Base-by-base conservation (phyloP, 2,113 vertebrate genomes). In the Sebastes fasciatus region DNA sequence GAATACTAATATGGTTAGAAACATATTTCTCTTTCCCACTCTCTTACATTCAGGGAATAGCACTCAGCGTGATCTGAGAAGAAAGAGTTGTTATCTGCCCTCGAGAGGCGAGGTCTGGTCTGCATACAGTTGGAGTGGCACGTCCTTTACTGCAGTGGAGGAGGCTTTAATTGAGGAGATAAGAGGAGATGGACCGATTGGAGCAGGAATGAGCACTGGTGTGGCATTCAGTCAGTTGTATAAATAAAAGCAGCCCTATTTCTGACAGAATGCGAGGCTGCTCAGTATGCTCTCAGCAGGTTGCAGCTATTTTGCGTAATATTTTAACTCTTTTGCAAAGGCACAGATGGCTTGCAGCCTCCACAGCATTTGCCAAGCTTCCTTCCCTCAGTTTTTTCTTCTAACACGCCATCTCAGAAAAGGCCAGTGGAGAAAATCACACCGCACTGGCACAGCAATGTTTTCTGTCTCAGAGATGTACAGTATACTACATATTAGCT, bases 91-190 rank as follows among this genome's bases (percentile, higher is more conserved):
- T 88, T 84, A 82, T 91, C 79, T 60, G 1, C 79, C 60, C 84
- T 87, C 75, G 58, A 76, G 79, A 90, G 82, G 74, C 76, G 13
- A 75, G 79, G 57, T 65, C 73, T 80, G 64, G 68, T 60, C 64
- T 61, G 74, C 82, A 45, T 58, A 52, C 79, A 71, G 58, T 58
- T 84, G 48, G 64, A 86, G 73, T 73, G 72, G 86, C 85, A 91
- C 49, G 76, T 89, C 86, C 84, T 88, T 85, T 66, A 19, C 83
- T 76, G 70, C 83, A 66, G 34, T 61, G 8, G 77, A 83, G 46
- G 73, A 85, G 49, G 78, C 81, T 86, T 90, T 91, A 91, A 93
- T 91, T 90, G 84, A 77, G 80, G 64, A 89, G 88, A 89, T 90
- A 87, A 90, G 82, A 70, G 78, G 82, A 74, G 81, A 79, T 82